A percentile compares a stretch with the other conserved stretches of the same genome.
These are phyloP conservation scores for Abrostola tripartita DNA, from an alignment of 2,888 invertebrate genomes.

Conservation along the genomic window DNA sequence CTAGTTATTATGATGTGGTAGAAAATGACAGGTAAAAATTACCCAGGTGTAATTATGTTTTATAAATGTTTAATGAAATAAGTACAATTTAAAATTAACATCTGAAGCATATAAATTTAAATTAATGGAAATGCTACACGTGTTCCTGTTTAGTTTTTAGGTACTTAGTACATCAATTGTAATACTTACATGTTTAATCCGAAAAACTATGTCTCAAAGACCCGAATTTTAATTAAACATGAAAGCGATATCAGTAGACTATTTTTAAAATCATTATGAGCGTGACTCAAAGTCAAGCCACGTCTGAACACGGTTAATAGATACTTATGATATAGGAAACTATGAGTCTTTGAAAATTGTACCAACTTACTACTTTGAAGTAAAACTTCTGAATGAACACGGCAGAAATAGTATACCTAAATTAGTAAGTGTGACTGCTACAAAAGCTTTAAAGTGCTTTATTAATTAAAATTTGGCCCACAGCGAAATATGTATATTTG, in stretches of 20 bases:
- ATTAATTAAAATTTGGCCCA: no score
- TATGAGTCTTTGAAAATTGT: constrained; percentile 4
- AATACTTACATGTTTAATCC: not conserved
- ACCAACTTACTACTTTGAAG: no score
- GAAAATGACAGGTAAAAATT: constrained; percentile 18
- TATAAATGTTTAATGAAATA: constrained; percentile 13
- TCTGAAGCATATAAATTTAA: constrained; percentile 4
- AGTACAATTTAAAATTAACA: constrained; percentile 35
- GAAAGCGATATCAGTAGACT: not conserved
- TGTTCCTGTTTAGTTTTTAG: not conserved
- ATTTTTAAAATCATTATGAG: no score
- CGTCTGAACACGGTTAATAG: constrained; percentile 1
- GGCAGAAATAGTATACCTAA: no score
- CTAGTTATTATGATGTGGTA: constrained; percentile 20
- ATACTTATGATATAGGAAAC: not conserved
- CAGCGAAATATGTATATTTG: no score
- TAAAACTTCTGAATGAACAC: no score
- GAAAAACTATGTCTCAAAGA: not conserved
- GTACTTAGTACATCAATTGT: not conserved
- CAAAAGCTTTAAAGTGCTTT: no score
- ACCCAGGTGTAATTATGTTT: not conserved
- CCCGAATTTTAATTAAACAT: not conserved
- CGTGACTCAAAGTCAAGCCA: not conserved
- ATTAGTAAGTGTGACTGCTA: no score
- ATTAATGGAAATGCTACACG: not conserved